Percentiles rank a stretch among this genome's conserved stretches.
These are phyloP conservation scores for Eupsilia transversa DNA, from an alignment of 2,888 invertebrate genomes.

Conservation along the genomic window DNA sequence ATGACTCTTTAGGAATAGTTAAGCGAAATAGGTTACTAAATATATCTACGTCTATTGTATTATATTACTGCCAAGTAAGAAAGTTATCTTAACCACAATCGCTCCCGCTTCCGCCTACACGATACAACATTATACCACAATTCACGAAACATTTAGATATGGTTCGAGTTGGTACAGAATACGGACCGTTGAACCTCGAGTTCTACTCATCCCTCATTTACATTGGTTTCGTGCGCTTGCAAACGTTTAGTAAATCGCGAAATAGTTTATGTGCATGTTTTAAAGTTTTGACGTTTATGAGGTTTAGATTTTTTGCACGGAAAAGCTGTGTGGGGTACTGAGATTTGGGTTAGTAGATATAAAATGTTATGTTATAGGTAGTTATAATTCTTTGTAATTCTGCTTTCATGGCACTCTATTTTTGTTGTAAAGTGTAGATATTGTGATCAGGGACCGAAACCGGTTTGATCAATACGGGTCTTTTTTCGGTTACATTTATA, in stretches of 20 bases:
- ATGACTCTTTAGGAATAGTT: too few relatives aligned
- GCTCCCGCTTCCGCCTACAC: conserved; percentile 15
- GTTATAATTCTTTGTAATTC: too few relatives aligned
- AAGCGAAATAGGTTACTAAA: too few relatives aligned
- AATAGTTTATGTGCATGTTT: conserved; percentile 40
- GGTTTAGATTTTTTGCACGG: conserved; percentile 17
- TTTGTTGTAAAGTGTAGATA: too few relatives aligned
- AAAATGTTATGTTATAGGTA: too few relatives aligned
- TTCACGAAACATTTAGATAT: conserved; percentile 42
- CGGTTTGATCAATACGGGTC: too few relatives aligned
- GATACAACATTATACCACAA: background rate
- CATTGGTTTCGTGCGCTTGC: conserved; percentile 56
- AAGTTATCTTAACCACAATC: background rate
- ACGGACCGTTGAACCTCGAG: conserved; percentile 46
- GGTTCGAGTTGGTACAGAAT: conserved; percentile 51
- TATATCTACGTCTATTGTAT: too few relatives aligned
- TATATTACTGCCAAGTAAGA: too few relatives aligned
- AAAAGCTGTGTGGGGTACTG: background rate
- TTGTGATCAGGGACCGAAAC: too few relatives aligned
- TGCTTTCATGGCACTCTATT: too few relatives aligned
- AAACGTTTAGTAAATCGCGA: conserved; percentile 26
- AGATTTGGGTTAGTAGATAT: conserved; percentile 44
- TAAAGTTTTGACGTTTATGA: conserved; percentile 32
- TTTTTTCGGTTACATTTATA: too few relatives aligned
- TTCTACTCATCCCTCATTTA: conserved; percentile 54